Percentiles rank a stretch among this genome's conserved stretches.
Evolutionary conservation across 2,888 invertebrate species (phyloP).

Genomic region (Sthenelais limicola): DNA sequence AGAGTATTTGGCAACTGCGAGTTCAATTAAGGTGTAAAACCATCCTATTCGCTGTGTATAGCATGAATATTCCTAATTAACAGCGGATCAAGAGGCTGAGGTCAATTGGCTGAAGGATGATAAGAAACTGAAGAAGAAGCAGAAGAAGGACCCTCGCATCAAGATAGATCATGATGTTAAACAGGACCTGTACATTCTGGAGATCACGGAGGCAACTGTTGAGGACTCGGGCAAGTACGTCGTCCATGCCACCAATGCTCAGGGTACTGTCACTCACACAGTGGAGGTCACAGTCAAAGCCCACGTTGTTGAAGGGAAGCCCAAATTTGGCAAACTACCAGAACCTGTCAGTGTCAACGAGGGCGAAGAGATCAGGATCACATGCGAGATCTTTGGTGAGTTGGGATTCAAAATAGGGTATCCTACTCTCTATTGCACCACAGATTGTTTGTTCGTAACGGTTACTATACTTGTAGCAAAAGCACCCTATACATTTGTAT

Average conservation of each 20-base stretch:
- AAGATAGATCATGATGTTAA: constrained; percentile 21
- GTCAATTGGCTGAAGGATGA: constrained; percentile 67
- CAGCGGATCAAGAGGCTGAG: constrained; percentile 52
- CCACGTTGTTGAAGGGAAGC: neutral
- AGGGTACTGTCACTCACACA: constrained; percentile 44
- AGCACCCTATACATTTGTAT: too few species aligned
- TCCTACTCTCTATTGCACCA: too few species aligned
- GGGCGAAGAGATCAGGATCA: constrained; percentile 21
- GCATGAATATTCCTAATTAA: too few species aligned
- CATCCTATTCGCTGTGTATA: too few species aligned
- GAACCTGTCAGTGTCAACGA: constrained; percentile 27
- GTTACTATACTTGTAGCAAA: too few species aligned
- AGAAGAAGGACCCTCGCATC: constrained; percentile 40
- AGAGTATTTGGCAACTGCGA: too few species aligned
- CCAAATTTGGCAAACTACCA: constrained; percentile 40
- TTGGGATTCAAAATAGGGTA: too few species aligned
- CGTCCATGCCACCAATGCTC: constrained; percentile 55
- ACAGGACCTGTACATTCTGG: constrained; percentile 45
- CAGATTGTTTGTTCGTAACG: too few species aligned
- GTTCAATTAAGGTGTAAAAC: too few species aligned
- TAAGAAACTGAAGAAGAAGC: constrained; percentile 49
- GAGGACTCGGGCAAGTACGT: constrained; percentile 60
- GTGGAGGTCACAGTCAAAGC: constrained; percentile 10
- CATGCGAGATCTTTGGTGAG: constrained; percentile 21
- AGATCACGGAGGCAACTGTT: constrained; percentile 52